Evolutionary conservation across 2,113 vertebrate genomes (phyloP).

Genomic region (Barbus barbus): DNA sequence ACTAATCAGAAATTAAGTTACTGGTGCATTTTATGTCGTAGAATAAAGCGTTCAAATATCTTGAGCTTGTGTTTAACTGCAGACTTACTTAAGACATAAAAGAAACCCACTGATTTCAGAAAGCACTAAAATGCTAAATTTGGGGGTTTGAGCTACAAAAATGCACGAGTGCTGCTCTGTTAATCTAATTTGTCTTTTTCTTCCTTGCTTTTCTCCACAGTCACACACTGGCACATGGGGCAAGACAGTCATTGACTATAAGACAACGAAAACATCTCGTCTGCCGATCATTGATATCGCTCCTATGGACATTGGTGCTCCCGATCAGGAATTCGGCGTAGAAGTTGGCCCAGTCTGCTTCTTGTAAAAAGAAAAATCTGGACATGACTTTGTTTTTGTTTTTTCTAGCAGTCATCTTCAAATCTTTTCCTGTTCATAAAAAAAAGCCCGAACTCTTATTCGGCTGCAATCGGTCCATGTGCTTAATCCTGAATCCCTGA

Average conservation of each 20-base stretch:
- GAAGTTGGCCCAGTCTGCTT: conserved; percentile 94
- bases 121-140: too few species aligned
- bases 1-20: too few species aligned
- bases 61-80: too few species aligned
- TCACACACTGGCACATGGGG: conserved; percentile 96
- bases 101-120: too few species aligned
- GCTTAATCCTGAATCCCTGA: conserved; percentile 84
- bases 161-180: too few species aligned
- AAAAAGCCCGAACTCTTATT: conserved; percentile 70
- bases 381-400: conserved; percentile 87
- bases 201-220: conserved; percentile 69
- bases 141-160: too few species aligned
- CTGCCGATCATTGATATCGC: conserved; percentile 98
- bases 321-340: conserved; percentile 97
- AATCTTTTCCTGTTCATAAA: conserved; percentile 87
- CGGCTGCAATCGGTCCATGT: conserved; percentile 84
- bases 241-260: conserved; percentile 98
- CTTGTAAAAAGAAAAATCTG: conserved; percentile 98
- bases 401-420: conserved; percentile 94
- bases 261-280: conserved; percentile 95
- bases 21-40: too few species aligned
- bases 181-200: too few species aligned
- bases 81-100: too few species aligned
- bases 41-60: too few species aligned
- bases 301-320: conserved; percentile 96